Conservation (phyloP, 2,797 vertebrate species). For the Serranus cabrilla region DNA sequence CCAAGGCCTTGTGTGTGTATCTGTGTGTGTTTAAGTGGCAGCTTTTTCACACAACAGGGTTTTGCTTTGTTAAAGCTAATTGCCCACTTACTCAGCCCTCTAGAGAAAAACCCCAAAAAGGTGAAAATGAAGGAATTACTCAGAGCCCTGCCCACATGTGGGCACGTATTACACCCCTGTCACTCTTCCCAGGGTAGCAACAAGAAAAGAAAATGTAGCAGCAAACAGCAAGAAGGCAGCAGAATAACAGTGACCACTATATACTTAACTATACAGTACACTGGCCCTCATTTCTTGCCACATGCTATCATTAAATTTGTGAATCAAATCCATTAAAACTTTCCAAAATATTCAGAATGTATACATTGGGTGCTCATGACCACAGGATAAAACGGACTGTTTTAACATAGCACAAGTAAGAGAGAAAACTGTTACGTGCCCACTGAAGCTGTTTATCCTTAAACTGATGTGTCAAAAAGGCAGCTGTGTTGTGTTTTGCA, state of each 20-base stretch:
- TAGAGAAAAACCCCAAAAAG: conserved; percentile 31
- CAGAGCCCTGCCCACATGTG: conserved; percentile 24
- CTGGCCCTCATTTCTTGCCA: neutral
- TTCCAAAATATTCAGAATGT: neutral
- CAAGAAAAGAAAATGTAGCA: conserved; percentile 15
- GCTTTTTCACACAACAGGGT: conserved; percentile 47
- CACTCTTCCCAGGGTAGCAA: conserved; percentile 34
- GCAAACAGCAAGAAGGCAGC: conserved; percentile 15
- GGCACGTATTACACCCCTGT: conserved; percentile 34
- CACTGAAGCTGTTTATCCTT: neutral
- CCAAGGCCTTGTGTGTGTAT: conserved; percentile 9
- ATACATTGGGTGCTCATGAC: neutral
- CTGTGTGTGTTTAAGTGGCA: conserved; percentile 26
- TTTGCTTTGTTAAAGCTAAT: conserved; percentile 60
- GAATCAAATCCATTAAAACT: neutral
- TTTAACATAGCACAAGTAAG: conserved; percentile 2
- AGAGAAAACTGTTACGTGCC: conserved; percentile 2
- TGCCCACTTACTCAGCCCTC: conserved; percentile 65
- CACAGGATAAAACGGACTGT: neutral
- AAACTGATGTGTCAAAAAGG: neutral
- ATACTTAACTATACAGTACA: no score
- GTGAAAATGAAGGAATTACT: conserved; percentile 47
- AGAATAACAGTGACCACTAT: neutral
- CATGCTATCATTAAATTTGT: neutral
- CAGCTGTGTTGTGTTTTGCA: conserved; percentile 1